Evolutionary conservation across 2,113 vertebrate species (phyloP).

Genomic region (Hydropotes inermis): DNA sequence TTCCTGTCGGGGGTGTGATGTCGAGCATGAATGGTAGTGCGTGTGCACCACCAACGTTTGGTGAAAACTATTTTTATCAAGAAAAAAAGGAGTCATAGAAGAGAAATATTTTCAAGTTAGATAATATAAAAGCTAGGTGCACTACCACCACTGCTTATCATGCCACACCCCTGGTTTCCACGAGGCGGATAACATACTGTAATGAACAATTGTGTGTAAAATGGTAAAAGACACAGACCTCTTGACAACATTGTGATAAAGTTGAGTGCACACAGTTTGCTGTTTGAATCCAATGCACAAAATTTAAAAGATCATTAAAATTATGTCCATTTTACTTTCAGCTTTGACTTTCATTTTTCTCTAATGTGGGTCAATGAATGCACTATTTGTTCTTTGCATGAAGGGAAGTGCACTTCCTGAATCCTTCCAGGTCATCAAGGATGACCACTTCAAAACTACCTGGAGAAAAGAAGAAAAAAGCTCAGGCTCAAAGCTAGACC

Average conservation of each 20-base stretch:
- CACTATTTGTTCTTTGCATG: not conserved
- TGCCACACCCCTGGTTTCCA: slow-evolving; percentile 89
- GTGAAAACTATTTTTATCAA: slow-evolving; percentile 98
- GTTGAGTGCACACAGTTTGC: slow-evolving; percentile 95
- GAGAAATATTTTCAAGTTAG: slow-evolving; percentile 98
- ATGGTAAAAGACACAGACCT: slow-evolving; percentile 92
- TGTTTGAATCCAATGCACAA: slow-evolving; percentile 96
- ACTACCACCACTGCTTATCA: slow-evolving; percentile 89
- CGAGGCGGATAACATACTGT: slow-evolving; percentile 89
- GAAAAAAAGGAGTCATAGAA: slow-evolving; percentile 93
- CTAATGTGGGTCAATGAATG: slow-evolving; percentile 11
- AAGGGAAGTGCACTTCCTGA: not conserved
- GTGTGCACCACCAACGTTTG: slow-evolving; percentile 91
- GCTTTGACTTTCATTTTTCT: slow-evolving; percentile 78
- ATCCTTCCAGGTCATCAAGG: not conserved
- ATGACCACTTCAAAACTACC: not conserved
- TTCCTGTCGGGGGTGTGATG: slow-evolving; percentile 86
- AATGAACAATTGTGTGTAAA: slow-evolving; percentile 92
- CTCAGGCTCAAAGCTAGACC: not conserved
- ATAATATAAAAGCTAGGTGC: slow-evolving; percentile 86
- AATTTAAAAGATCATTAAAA: slow-evolving; percentile 86
- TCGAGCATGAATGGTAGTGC: slow-evolving; percentile 88
- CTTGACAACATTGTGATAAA: slow-evolving; percentile 96
- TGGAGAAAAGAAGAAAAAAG: not conserved
- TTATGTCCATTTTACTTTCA: slow-evolving; percentile 81